Percentiles rank a stretch among this genome's conserved stretches.
phyloP scores from a whole-genome alignment of 2,113 vertebrate species.

The Antechinus flavipes region DNA sequence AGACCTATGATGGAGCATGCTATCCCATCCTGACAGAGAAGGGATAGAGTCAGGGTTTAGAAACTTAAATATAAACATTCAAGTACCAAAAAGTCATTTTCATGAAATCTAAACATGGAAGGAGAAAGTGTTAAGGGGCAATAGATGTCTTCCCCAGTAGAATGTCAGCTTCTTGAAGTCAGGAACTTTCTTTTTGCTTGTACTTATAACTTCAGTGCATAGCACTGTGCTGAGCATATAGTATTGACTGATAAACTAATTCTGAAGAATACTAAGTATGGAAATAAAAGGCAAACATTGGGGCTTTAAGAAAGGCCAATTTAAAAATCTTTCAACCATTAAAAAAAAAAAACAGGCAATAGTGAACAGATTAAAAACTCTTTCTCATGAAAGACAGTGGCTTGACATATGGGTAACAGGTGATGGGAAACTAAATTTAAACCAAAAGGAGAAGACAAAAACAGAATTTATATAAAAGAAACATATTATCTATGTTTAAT shows the following conservation, averaged over 20 bases:
- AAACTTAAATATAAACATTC: constrained; percentile 48
- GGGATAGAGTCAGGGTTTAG: background rate
- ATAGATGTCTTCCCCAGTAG: background rate
- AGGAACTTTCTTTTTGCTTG: background rate
- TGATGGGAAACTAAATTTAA: constrained; percentile 24
- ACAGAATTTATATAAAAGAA: background rate
- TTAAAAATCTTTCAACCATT: constrained; percentile 32
- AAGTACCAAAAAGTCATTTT: constrained; percentile 47
- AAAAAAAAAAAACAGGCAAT: background rate
- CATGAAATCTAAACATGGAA: constrained; percentile 39
- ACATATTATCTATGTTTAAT: background rate
- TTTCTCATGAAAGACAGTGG: constrained; percentile 2
- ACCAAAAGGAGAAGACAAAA: background rate
- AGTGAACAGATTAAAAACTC: background rate
- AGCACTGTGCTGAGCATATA: background rate
- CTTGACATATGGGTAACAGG: constrained; percentile 2
- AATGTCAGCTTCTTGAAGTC: background rate
- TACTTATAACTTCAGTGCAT: background rate
- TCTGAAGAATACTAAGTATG: background rate
- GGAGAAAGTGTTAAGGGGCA: constrained; percentile 47
- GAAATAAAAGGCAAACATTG: constrained; percentile 4
- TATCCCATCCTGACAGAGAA: background rate
- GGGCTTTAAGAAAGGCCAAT: constrained; percentile 33
- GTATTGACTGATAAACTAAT: background rate
- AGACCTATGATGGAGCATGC: background rate